Percentiles rank a stretch among this genome's conserved stretches.
These are phyloP conservation scores for Drosophila melanica DNA, from an alignment of 1,140 invertebrate genomes.

Conservation along the genomic window DNA sequence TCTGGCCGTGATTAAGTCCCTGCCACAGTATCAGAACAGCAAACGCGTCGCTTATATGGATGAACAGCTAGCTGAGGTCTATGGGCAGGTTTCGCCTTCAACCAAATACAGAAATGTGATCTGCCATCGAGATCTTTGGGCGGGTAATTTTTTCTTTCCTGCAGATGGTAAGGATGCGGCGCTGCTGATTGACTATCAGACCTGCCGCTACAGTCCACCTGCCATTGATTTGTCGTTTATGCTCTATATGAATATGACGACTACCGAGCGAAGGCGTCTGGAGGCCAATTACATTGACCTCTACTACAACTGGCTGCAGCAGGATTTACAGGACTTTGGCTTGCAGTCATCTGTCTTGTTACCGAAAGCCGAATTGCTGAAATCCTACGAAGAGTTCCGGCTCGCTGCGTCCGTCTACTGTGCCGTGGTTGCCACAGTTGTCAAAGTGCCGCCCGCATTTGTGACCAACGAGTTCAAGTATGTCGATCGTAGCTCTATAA, in stretches of 20 bases:
- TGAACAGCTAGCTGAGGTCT: constrained; percentile 35
- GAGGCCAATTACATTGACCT: constrained; percentile 50
- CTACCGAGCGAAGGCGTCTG: constrained; percentile 22
- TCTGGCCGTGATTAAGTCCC: constrained; percentile 43
- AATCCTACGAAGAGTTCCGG: constrained; percentile 71
- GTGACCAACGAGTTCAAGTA: constrained; percentile 70
- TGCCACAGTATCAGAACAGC: constrained; percentile 42
- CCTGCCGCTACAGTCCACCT: constrained; percentile 85
- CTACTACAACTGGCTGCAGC: constrained; percentile 51
- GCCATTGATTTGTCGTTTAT: constrained; percentile 85
- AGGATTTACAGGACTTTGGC: constrained; percentile 31
- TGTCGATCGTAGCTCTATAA: constrained; percentile 53
- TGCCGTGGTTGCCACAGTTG: constrained; percentile 61
- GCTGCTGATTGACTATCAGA: constrained; percentile 87
- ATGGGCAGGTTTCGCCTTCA: constrained; percentile 65
- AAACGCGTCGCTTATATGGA: constrained; percentile 35
- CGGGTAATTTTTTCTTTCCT: constrained; percentile 87
- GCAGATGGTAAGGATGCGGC: constrained; percentile 70
- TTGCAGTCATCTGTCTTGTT: constrained; percentile 16
- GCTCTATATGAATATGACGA: constrained; percentile 66
- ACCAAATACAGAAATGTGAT: constrained; percentile 85
- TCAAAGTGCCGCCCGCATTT: constrained; percentile 57
- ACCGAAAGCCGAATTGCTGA: constrained; percentile 48
- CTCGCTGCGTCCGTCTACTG: constrained; percentile 63
- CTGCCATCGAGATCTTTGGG: constrained; percentile 87